Conservation (phyloP, 1,140 invertebrate genomes). For the Habropoda laboriosa region DNA sequence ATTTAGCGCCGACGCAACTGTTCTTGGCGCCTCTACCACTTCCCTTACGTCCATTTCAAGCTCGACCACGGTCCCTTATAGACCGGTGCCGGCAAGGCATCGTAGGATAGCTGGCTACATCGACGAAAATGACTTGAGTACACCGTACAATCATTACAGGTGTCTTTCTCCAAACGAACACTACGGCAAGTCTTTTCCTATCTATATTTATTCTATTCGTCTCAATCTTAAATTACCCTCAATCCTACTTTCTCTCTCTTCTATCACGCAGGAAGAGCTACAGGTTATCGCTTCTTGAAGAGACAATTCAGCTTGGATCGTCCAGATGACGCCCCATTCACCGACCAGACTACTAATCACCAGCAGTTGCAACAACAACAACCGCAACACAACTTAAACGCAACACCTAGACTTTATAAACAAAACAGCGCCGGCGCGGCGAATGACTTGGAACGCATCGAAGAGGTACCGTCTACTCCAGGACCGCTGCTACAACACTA, state of each 20-base stretch:
- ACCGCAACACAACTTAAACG: conserved; percentile 12
- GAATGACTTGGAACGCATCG: conserved; percentile 87
- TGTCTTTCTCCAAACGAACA: conserved; percentile 87
- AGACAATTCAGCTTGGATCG: conserved; percentile 88
- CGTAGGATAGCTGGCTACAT: conserved; percentile 77
- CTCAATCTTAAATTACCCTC: neutral
- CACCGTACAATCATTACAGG: conserved; percentile 87
- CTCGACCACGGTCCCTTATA: conserved; percentile 65
- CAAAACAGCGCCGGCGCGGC: conserved; percentile 88
- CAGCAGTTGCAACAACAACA: neutral
- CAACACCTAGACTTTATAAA: conserved; percentile 83
- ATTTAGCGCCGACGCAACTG: conserved; percentile 77
- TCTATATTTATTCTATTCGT: neutral
- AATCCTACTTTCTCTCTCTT: neutral
- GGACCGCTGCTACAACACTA: conserved; percentile 66
- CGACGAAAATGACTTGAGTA: conserved; percentile 86
- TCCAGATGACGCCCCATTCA: conserved; percentile 81
- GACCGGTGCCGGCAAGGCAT: conserved; percentile 63
- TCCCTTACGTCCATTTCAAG: conserved; percentile 77
- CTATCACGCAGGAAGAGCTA: conserved; percentile 61
- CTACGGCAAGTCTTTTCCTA: conserved; percentile 65
- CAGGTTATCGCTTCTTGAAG: conserved; percentile 83
- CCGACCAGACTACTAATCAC: conserved; percentile 4
- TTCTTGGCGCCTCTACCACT: conserved; percentile 83
- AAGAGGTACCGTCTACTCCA: conserved; percentile 83